Percentiles rank a stretch among this genome's conserved stretches.
Evolutionary conservation across 2,113 vertebrate genomes (phyloP).

Genomic region (Pholis gunnellus): DNA sequence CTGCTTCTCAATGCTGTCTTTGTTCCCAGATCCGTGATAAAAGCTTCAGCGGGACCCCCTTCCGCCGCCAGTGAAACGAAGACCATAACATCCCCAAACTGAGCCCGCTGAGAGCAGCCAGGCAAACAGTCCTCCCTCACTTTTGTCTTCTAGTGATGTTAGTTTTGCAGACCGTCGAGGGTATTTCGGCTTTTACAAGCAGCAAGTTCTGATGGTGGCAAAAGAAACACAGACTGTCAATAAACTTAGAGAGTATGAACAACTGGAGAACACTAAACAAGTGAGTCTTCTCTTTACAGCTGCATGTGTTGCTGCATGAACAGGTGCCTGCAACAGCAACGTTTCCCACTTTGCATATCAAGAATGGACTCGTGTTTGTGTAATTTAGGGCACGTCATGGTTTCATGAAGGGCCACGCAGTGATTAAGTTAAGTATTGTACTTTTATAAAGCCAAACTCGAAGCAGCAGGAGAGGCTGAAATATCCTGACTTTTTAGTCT

Average conservation of each 20-base stretch:
- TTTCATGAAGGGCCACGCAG: not conserved
- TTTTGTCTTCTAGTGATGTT: not conserved
- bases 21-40: slow-evolving; percentile 49
- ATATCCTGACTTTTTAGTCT: not conserved
- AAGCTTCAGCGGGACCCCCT: slow-evolving; percentile 27
- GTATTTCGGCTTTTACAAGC: slow-evolving; percentile 9
- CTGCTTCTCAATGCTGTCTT: slow-evolving; percentile 55
- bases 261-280: not conserved
- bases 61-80: slow-evolving; percentile 2
- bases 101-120: not conserved
- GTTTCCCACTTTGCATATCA: not conserved
- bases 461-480: not conserved
- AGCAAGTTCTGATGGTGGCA: not conserved
- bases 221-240: not conserved
- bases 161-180: not conserved
- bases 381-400: not conserved
- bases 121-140: not conserved
- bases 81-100: slow-evolving; percentile 6
- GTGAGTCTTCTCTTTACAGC: not conserved
- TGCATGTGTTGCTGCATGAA: slow-evolving; percentile 7
- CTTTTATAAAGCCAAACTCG: not conserved
- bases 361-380: not conserved
- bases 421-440: not conserved
- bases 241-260: not conserved
- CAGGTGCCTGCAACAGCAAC: slow-evolving; percentile 5